Percentiles rank a stretch among this genome's conserved stretches.
Conservation (phyloP, 2,797 vertebrate species). For the Acestrorhynchus altus region DNA sequence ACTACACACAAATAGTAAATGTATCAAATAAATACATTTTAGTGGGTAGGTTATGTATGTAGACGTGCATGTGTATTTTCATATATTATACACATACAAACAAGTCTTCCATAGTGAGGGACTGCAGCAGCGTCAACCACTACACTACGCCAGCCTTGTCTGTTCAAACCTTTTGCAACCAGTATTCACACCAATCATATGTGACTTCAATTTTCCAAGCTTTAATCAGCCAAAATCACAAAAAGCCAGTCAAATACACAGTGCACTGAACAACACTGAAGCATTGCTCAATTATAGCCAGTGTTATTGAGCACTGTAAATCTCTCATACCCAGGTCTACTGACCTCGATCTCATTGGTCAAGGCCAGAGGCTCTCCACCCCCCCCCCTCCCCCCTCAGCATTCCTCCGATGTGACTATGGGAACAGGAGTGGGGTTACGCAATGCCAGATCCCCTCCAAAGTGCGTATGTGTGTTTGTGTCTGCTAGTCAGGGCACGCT, state of each 20-base stretch:
- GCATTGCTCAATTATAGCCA: background rate
- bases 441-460: slow-evolving; percentile 10
- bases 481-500: slow-evolving; percentile 27
- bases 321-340: background rate
- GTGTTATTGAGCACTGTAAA: background rate
- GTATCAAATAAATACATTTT: too few species aligned
- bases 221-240: background rate
- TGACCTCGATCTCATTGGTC: background rate
- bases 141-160: too few species aligned
- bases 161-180: background rate
- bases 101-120: too few species aligned
- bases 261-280: background rate
- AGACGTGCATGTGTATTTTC: too few species aligned
- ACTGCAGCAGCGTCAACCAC: too few species aligned
- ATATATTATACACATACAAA: too few species aligned
- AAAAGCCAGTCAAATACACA: background rate
- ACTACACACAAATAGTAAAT: too few species aligned
- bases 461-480: background rate
- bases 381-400: slow-evolving; percentile 4
- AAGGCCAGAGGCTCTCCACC: background rate
- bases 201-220: too few species aligned
- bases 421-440: slow-evolving; percentile 10
- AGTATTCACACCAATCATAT: background rate
- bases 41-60: too few species aligned
- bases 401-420: slow-evolving; percentile 25